Conservation (phyloP, 1,140 invertebrate genomes). For the Parapsyche elsis region DNA sequence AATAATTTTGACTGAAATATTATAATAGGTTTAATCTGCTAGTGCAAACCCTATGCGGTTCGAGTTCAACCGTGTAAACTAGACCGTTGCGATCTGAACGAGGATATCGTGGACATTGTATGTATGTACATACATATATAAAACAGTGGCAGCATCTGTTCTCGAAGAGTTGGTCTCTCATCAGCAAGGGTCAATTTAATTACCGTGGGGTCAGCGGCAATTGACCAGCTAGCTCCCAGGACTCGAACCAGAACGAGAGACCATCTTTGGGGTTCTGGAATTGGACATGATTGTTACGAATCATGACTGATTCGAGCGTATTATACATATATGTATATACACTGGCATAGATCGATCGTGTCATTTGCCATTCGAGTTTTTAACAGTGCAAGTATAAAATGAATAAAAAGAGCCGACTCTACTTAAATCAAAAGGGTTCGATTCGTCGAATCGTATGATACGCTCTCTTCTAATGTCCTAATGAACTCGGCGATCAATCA, state of each 20-base stretch:
- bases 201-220: constrained; percentile 46
- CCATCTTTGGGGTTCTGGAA: not conserved
- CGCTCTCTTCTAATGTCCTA: not conserved
- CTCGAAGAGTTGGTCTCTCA: constrained; percentile 35
- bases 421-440: not conserved
- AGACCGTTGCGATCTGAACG: no score
- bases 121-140: no score
- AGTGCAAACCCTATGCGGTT: no score
- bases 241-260: constrained; percentile 19
- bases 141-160: constrained; percentile 28
- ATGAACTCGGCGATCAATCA: not conserved
- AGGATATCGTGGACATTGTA: no score
- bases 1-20: no score
- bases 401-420: no score
- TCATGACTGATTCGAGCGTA: not conserved
- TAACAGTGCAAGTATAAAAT: no score
- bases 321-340: not conserved
- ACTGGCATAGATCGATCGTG: no score
- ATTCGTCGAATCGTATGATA: not conserved
- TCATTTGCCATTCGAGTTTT: no score
- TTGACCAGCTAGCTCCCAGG: constrained; percentile 35
- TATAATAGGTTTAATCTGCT: no score
- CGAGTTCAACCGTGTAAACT: no score
- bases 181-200: constrained; percentile 52
- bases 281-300: not conserved